Evolutionary conservation across 2,888 invertebrate species (phyloP).

Genomic region (Calameuta pallipes): DNA sequence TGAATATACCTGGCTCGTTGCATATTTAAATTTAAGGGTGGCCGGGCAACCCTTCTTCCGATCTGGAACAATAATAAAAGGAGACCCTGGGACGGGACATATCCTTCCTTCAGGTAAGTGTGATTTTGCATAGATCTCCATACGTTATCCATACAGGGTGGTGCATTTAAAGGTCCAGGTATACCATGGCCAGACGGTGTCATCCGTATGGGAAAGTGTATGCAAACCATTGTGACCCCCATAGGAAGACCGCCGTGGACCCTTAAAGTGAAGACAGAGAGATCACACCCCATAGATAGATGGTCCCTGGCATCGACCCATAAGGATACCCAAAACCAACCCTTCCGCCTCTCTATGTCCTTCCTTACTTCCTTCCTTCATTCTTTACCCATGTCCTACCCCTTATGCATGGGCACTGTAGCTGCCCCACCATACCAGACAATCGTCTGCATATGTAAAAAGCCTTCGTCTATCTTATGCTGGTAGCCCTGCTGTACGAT

Average conservation of each 20-base stretch:
- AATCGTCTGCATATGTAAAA: conserved; percentile 58
- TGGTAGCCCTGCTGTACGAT: conserved; percentile 16
- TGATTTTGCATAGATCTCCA: conserved; percentile 67
- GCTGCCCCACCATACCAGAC: conserved; percentile 35
- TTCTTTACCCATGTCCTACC: conserved; percentile 11
- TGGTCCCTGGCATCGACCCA: conserved; percentile 41
- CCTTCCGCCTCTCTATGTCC: conserved; percentile 13
- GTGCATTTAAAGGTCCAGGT: conserved; percentile 64
- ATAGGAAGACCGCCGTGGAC: conserved; percentile 31
- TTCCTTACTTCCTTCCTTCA: conserved; percentile 25
- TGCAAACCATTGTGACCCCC: conserved; percentile 66
- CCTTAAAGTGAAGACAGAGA: conserved; percentile 41
- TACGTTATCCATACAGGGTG: conserved; percentile 51
- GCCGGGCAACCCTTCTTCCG: conserved; percentile 53
- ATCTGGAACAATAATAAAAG: conserved; percentile 60
- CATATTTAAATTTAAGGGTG: conserved; percentile 64
- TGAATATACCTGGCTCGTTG: conserved; percentile 64
- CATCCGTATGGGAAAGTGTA: conserved; percentile 67
- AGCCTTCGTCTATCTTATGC: conserved; percentile 44
- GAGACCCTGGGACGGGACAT: conserved; percentile 40
- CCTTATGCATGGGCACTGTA: conserved; percentile 17
- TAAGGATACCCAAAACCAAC: conserved; percentile 35
- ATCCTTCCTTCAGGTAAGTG: conserved; percentile 59
- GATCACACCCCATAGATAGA: conserved; percentile 65
- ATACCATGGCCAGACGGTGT: conserved; percentile 56